Conservation (phyloP, 2,113 vertebrate genomes). For the Charina bottae region DNA sequence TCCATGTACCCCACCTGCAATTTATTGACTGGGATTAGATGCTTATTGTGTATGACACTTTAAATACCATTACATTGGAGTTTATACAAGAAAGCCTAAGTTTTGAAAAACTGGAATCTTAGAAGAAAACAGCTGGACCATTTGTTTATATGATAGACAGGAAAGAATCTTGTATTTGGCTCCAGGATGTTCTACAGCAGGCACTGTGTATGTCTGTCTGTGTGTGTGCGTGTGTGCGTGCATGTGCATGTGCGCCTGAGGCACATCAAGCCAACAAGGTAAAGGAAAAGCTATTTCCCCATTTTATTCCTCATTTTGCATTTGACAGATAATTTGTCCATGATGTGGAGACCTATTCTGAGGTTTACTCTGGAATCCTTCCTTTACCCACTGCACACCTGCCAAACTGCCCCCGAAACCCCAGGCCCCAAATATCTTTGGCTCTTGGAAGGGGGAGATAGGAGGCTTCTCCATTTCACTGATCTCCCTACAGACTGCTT, state of each 20-base stretch:
- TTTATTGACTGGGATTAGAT: constrained; percentile 85
- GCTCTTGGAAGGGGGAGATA: constrained; percentile 52
- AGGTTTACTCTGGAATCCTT: constrained; percentile 46
- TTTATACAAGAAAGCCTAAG: constrained; percentile 87
- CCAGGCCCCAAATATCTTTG: constrained; percentile 63
- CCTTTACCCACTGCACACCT: constrained; percentile 70
- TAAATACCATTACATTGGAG: constrained; percentile 87
- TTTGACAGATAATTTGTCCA: constrained; percentile 74
- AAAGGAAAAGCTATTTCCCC: constrained; percentile 42
- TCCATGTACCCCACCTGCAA: constrained; percentile 79
- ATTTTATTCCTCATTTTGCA: constrained; percentile 53
- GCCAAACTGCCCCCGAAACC: constrained; percentile 65
- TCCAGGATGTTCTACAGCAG: constrained; percentile 71
- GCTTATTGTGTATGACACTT: constrained; percentile 88
- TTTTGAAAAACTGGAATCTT: constrained; percentile 85
- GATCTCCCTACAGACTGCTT: constrained; percentile 76
- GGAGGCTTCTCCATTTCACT: constrained; percentile 62
- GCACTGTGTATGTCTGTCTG: constrained; percentile 33
- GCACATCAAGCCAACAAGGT: neutral
- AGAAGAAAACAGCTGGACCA: constrained; percentile 82
- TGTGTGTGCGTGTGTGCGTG: neutral
- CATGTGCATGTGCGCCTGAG: neutral
- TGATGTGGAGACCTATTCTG: constrained; percentile 72
- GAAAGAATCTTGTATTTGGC: constrained; percentile 83
- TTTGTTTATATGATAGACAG: constrained; percentile 86